Base-by-base conservation (phyloP, 30 jellyfish, hydroid and myxozoan genomes). In the Cassiopea xamachana region DNA sequence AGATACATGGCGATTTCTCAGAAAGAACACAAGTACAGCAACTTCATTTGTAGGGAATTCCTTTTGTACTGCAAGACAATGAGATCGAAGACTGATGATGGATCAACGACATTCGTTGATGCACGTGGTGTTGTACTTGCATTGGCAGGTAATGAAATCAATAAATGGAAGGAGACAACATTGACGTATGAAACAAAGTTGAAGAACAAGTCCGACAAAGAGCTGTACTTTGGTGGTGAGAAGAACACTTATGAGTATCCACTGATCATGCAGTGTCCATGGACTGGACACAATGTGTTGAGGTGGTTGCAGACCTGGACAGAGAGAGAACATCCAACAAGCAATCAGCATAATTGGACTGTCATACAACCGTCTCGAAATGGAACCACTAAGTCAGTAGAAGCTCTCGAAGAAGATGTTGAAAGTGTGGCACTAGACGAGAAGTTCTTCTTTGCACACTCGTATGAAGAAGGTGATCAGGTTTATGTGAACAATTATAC, bases 231-330 rank as follows among this genome's bases (percentile, higher is more conserved):
- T 73, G 95, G 95, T n/a, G 95, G 95, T n/a, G 79, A 17, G 14
- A 82, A 85, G 16, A 88, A 79, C 46, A 79, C 77, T 46, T 88
- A 78, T 46, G 75, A 55, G 45, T 88, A 88, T 43, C 95, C 95
- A 1, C 73, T 88, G 60, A 71, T 88, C 2, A 68, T 73, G 59
- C 48, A 48, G 60, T 88, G 95, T 48, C 95, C 95, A 4, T 79
- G 90, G 90, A 88, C 90, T 2, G 95, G 90, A 13, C 77, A 72
- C 51, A 73, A 78, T 51, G 90, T 80, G 5, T 55, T 88, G 48
- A 75, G 95, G 0, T 88, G 95, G 95, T 79, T 84, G 95, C 84
- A 88, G 78, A n/a, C 55, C 5, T 88, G 95, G 95, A 48, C 95
- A 3, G 82, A 55, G 64, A 50, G 49, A 61, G 82, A 76, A 5